These are phyloP conservation scores for Sylvicapra grimmia DNA, from an alignment of 2,113 vertebrate species.

Conservation along the genomic window DNA sequence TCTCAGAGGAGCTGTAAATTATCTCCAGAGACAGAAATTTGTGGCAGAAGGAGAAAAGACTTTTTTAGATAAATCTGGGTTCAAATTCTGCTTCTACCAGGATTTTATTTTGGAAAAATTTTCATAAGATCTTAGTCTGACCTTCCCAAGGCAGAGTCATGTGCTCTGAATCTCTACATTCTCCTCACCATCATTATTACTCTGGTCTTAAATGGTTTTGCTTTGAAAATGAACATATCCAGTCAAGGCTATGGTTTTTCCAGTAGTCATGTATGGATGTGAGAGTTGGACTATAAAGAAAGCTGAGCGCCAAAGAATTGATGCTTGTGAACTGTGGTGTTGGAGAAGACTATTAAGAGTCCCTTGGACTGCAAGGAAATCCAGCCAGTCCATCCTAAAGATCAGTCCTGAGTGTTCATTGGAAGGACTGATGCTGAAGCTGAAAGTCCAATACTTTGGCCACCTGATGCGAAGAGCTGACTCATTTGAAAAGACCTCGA, in stretches of 20 bases:
- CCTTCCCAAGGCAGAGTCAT: not conserved
- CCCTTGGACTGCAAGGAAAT: no score
- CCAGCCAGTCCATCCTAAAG: not conserved
- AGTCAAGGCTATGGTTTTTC: not conserved
- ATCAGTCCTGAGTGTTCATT: not conserved
- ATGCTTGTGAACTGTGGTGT: no score
- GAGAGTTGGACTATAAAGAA: no score
- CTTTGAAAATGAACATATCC: not conserved
- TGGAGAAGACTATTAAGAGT: no score
- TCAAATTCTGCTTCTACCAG: not conserved
- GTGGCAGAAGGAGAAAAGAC: not conserved
- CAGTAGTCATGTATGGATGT: no score
- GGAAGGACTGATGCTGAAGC: not conserved
- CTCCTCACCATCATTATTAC: not conserved
- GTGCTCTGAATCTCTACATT: not conserved
- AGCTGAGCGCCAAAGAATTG: fast-evolving
- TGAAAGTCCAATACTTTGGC: not conserved
- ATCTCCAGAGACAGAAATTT: not conserved
- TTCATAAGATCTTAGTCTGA: not conserved
- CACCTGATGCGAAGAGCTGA: not conserved
- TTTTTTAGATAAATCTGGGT: not conserved
- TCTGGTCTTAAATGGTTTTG: not conserved
- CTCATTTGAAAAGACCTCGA: not conserved
- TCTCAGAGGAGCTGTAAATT: not conserved
- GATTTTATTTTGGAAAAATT: not conserved